Base-by-base conservation (phyloP, 2,113 vertebrate species). In the Cephalopholis sonnerati region DNA sequence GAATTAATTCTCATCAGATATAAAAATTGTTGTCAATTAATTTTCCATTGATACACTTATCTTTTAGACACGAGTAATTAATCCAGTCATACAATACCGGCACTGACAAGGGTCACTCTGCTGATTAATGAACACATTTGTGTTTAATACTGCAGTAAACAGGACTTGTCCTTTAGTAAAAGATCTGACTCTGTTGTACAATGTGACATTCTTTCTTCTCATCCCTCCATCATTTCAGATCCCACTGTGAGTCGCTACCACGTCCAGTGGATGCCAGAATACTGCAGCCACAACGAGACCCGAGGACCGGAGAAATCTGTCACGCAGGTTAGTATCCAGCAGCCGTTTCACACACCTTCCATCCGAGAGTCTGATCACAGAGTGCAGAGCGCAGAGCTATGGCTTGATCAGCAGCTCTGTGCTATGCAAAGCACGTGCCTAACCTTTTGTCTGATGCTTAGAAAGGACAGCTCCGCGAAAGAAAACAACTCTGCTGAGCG, bases 251-350 rank as follows among this genome's bases (percentile, higher is more conserved):
- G 90, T 67, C 96, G 94, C 0, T 98, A 97, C 85, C 96, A 97
- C 0, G 96, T 99, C 74, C 97, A 96, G 84, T 99, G 97, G 97
- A 93, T 95, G 27, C 95, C 96, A 0, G 97, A 99, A 86, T 96
- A 93, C 84, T 99, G 98, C 87, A 87, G 91, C 74, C 96, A 97
- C 90, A 99, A 99, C 24, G 93, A 95, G 74, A 98, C 96, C 3
- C 91, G 94, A 65, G 84, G 91, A 55, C 90, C 90, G 0, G 96
- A 95, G 88, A 96, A 96, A 82, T 95, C 96, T 1, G 80, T 96
- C 82, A 97, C 97, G 10, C 97, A 97, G 7, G 97, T 99, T 89
- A 87, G 90, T 90, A 50, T 29, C 29, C 66, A 22, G 32, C 25
- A 18, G 13, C 70, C 22, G 3, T 51, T 51, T 64, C 62, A 6